Evolutionary conservation across 2,797 vertebrate species (phyloP).

Genomic region (Acanthornis magna): DNA sequence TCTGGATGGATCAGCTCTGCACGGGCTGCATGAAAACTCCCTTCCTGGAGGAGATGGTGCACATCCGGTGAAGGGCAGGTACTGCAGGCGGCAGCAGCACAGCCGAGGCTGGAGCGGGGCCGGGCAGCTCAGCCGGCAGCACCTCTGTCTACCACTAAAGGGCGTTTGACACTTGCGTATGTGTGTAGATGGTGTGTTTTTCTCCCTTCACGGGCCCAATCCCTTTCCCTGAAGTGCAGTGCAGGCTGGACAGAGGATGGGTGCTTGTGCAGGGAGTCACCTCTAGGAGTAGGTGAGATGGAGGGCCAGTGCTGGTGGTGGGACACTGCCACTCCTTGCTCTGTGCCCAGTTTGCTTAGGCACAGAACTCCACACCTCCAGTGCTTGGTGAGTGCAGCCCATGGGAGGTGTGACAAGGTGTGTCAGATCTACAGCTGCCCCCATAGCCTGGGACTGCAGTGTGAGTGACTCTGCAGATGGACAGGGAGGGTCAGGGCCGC

Average conservation of each 20-base stretch:
- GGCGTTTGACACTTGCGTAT: conserved; percentile 4
- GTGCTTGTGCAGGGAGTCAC: background rate
- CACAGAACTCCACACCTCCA: background rate
- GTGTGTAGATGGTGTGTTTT: conserved; percentile 16
- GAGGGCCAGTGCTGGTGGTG: background rate
- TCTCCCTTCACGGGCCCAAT: background rate
- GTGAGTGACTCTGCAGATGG: background rate
- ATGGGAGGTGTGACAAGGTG: background rate
- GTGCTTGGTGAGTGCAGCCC: background rate
- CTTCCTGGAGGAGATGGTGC: conserved; percentile 81
- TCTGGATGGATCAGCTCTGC: conserved; percentile 85
- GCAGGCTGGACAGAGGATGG: background rate
- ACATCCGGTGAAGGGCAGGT: conserved; percentile 73
- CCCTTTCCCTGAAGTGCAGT: background rate
- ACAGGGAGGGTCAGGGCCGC: background rate
- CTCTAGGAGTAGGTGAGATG: background rate
- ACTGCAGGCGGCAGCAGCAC: background rate
- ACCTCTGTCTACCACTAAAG: conserved; percentile 52
- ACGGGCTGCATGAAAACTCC: conserved; percentile 83
- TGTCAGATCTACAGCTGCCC: background rate
- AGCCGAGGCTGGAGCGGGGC: background rate
- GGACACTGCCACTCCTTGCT: background rate
- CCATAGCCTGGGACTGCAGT: fast-evolving
- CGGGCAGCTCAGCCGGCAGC: background rate
- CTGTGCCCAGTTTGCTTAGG: background rate